phyloP scores from a whole-genome alignment of 2,888 invertebrate genomes.

The Machimus rusticus region DNA sequence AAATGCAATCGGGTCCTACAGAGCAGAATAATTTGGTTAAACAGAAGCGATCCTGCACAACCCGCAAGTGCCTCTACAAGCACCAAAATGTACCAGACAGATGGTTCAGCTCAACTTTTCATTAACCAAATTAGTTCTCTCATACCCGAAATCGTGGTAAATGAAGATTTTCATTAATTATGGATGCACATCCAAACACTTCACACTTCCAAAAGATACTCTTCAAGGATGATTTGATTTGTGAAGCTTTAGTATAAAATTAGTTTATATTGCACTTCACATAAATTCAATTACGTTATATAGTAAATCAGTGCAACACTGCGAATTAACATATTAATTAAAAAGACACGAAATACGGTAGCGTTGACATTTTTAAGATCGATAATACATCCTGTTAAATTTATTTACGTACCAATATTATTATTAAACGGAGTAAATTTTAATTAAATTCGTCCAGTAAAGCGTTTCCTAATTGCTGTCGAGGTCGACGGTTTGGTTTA shows the following conservation, averaged over 20 bases:
- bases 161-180: neutral
- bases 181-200: neutral
- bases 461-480: neutral
- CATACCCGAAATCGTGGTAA: neutral
- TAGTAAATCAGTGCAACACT: neutral
- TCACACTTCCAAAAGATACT: neutral
- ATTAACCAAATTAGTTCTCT: neutral
- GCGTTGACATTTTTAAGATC: neutral
- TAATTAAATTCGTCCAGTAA: neutral
- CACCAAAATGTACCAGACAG: neutral
- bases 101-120: neutral
- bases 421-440: neutral
- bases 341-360: neutral
- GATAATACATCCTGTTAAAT: neutral
- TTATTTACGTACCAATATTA: neutral
- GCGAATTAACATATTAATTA: neutral
- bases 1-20: neutral
- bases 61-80: neutral
- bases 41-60: neutral
- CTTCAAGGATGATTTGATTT: neutral
- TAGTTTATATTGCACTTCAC: neutral
- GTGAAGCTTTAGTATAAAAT: neutral
- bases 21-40: neutral
- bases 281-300: neutral
- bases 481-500: neutral